Base-by-base conservation (phyloP, 2,113 vertebrate species). In the Pelecanoides urinatrix region DNA sequence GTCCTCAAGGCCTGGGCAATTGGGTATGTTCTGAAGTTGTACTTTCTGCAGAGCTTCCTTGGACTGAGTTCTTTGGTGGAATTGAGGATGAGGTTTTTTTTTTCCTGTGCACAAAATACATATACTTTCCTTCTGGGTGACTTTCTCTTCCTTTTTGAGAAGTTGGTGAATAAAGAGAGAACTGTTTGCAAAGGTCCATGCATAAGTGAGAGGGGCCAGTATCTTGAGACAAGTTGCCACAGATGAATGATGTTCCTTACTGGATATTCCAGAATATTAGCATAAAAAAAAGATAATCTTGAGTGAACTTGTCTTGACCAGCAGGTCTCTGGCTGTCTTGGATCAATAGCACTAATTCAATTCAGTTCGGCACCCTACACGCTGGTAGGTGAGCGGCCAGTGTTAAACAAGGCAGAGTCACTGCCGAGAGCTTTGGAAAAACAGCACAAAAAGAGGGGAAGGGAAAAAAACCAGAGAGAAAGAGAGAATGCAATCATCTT, bases 401-500 rank as follows among this genome's bases (percentile, higher is more conserved):
- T 82, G 80, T 85, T 87, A 87, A 81, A 82, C 52, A 94, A 72
- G 77, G 19, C 42, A 40, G 27, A 23, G 73, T 88, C 72, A 65
- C 36, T 49, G 68, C 44, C 4, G 1, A 19, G 34, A 70, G 20
- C 16, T 88, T 44, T 19, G n/a, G 75, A 50, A 61, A 87, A 92
- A 68, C 50, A 86, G 27, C 56, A 59, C 0, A 2, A 30, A 87
- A 91, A 88, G 32, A 66, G 7, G 3, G 1, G 4, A 50, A 81
- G 49, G 58, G 44, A 26, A 65, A 63, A 71, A 67, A 16, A n/a
- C n/a, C 14, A 81, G 40, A 77, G 22, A 59, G 25, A 86, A 65
- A 74, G 52, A 93, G 83, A 92, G 67, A 94, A 88, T 42, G 40
- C 53, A 95, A 92, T 96, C n/a, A 91, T 97, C 45, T 95, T 92